Evolutionary conservation across 1,140 invertebrate species (phyloP).

Genomic region (Bombyx mori): ASM3026992v2 NC_085107.1:15221001-15221500

Average conservation of each 20-base stretch:
- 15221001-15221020: constrained; percentile 68
- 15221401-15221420: too few species aligned
- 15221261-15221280: too few species aligned
- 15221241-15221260: background rate
- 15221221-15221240: constrained; percentile 25
- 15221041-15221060: constrained; percentile 70
- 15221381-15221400: too few species aligned
- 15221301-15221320: too few species aligned
- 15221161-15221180: constrained; percentile 10
- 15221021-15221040: constrained; percentile 70
- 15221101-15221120: constrained; percentile 17
- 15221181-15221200: constrained; percentile 28
- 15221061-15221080: constrained; percentile 66
- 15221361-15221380: too few species aligned
- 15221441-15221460: too few species aligned
- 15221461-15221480: too few species aligned
- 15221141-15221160: constrained; percentile 17
- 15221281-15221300: too few species aligned
- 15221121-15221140: constrained; percentile 14
- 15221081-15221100: constrained; percentile 50
- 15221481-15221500: too few species aligned
- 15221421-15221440: too few species aligned
- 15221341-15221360: too few species aligned
- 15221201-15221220: constrained; percentile 29
- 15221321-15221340: too few species aligned